These are phyloP conservation scores for Callochromis pleurospilus DNA, from an alignment of 2,113 vertebrate species.

Conservation along the genomic window DNA sequence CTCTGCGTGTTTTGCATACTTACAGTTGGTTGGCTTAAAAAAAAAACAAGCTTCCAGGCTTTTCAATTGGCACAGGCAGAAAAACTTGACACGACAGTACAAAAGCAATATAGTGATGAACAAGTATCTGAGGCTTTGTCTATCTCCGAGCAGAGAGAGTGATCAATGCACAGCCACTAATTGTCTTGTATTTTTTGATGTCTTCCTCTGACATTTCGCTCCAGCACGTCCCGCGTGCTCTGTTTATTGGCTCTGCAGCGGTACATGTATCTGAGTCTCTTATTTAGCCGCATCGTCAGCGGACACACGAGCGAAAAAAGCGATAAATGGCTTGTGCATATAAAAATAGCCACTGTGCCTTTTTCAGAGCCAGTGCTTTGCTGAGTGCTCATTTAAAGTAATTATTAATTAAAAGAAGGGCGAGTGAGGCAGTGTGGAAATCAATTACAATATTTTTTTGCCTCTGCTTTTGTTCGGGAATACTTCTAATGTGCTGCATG, in stretches of 20 bases:
- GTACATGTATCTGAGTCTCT: slow-evolving; percentile 9
- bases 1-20: background rate
- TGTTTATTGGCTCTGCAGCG: background rate
- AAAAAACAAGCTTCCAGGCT: background rate
- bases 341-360: slow-evolving; percentile 3
- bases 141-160: background rate
- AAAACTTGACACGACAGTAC: background rate
- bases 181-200: slow-evolving; percentile 37
- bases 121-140: slow-evolving; percentile 1
- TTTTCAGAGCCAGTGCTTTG: background rate
- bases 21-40: background rate
- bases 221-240: background rate
- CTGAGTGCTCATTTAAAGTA: slow-evolving; percentile 30
- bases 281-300: background rate
- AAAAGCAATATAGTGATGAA: slow-evolving; percentile 3
- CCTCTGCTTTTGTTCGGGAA: slow-evolving; percentile 35
- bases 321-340: background rate
- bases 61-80: background rate
- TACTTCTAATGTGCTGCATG: slow-evolving; percentile 44
- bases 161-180: slow-evolving; percentile 49
- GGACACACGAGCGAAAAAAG: background rate
- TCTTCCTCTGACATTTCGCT: slow-evolving; percentile 42
- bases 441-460: slow-evolving; percentile 37
- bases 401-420: slow-evolving; percentile 44
- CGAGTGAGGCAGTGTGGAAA: slow-evolving; percentile 1